Percentiles rank a stretch among this genome's conserved stretches.
phyloP scores from a whole-genome alignment of 53 echinoderm and acorn worm species.

The Astropecten irregularis region DNA sequence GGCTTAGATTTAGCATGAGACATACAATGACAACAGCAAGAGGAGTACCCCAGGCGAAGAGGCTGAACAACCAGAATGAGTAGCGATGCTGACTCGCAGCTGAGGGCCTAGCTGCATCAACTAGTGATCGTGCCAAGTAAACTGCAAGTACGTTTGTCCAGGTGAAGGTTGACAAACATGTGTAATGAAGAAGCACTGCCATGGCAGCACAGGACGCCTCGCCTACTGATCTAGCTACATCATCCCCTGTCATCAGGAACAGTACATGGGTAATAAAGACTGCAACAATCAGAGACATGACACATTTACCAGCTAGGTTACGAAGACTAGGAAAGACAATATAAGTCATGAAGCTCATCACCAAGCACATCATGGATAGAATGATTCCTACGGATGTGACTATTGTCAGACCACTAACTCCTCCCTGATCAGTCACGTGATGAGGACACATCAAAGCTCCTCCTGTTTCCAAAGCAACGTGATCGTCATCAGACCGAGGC shows the following conservation, averaged over 20 bases:
- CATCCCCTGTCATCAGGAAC: conserved; percentile 60
- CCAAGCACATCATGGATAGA: conserved; percentile 63
- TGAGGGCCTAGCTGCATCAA: conserved; percentile 39
- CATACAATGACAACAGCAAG: conserved; percentile 39
- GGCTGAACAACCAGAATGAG: conserved; percentile 60
- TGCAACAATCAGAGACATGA: conserved; percentile 79
- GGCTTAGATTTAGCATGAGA: conserved; percentile 28
- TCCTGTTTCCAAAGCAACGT: not conserved
- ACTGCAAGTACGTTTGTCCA: conserved; percentile 76
- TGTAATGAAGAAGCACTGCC: conserved; percentile 68
- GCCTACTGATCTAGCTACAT: conserved; percentile 59
- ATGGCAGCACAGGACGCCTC: conserved; percentile 49
- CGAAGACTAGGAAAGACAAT: conserved; percentile 66
- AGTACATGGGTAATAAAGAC: conserved; percentile 70
- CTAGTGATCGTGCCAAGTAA: conserved; percentile 68
- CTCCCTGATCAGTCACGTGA: not conserved
- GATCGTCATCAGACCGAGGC: not conserved
- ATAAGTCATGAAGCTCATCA: conserved; percentile 70
- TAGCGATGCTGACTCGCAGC: conserved; percentile 28
- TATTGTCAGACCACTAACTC: not conserved
- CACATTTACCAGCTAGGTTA: conserved; percentile 76
- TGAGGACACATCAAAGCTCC: conserved; percentile 10
- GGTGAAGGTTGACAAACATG: conserved; percentile 63
- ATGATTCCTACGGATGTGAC: conserved; percentile 11
- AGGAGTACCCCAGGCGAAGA: conserved; percentile 75